Percentiles rank a stretch among this genome's conserved stretches.
Conservation (phyloP, 2,888 invertebrate species). For the Cephus pygmeus region DNA sequence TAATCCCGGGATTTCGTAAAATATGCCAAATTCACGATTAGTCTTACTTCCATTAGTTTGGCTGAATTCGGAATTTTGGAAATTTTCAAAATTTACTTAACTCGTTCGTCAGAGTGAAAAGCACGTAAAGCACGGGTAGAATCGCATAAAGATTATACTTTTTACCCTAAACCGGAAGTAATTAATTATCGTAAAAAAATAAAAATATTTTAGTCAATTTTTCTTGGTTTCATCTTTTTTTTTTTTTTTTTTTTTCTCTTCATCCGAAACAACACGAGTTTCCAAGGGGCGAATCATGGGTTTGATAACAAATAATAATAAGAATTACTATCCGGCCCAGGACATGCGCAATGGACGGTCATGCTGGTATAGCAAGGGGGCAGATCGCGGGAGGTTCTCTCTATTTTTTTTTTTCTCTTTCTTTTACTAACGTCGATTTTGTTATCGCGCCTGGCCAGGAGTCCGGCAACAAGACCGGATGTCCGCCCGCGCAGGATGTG, state of each 20-base stretch:
- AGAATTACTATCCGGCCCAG: constrained; percentile 6
- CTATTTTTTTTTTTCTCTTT: constrained; percentile 20
- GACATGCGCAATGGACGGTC: neutral
- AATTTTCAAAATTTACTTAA: too few species aligned
- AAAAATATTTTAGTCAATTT: neutral
- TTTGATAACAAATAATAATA: neutral
- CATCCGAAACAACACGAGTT: constrained; percentile 5
- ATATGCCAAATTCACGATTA: neutral
- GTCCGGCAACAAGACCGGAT: constrained; percentile 60
- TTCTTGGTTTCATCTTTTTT: neutral
- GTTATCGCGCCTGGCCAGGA: constrained; percentile 58
- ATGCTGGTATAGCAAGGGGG: neutral
- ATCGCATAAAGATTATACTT: neutral
- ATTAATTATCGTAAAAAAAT: too few species aligned
- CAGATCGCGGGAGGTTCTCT: constrained; percentile 7
- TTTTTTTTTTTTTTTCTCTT: neutral
- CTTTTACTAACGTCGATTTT: constrained; percentile 48
- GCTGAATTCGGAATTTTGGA: too few species aligned
- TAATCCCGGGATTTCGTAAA: neutral
- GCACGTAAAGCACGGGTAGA: neutral
- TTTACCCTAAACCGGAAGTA: too few species aligned
- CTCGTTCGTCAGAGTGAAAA: neutral
- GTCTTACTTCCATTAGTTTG: too few species aligned
- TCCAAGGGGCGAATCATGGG: neutral
- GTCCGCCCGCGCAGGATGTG: constrained; percentile 63